Conservation (phyloP, 2,113 vertebrate species). For the Microcebus griseorufus region DNA sequence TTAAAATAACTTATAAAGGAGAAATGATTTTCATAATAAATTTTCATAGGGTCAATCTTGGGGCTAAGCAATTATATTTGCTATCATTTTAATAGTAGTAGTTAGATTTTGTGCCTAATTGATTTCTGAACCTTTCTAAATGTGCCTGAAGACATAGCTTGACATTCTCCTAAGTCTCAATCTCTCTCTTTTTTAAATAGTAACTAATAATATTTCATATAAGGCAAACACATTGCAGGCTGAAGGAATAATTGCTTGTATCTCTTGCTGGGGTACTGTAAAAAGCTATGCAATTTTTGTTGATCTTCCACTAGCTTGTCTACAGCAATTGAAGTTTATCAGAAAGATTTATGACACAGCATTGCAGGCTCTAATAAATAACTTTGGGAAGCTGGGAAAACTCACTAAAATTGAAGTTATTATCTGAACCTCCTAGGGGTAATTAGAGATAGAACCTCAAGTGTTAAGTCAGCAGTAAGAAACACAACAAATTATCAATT, state of each 20-base stretch:
- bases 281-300: background rate
- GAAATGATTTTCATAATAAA: slow-evolving; percentile 40
- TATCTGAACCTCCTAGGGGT: slow-evolving; percentile 28
- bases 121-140: slow-evolving; percentile 44
- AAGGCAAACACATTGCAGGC: background rate
- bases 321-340: slow-evolving; percentile 30
- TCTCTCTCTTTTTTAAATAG: background rate
- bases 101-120: slow-evolving; percentile 46
- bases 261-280: background rate
- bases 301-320: slow-evolving; percentile 29
- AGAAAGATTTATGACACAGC: slow-evolving; percentile 46
- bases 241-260: slow-evolving; percentile 36
- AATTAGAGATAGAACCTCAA: slow-evolving; percentile 53
- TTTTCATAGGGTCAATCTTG: slow-evolving; percentile 27
- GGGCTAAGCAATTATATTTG: slow-evolving; percentile 37
- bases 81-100: slow-evolving; percentile 43
- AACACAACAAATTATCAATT: slow-evolving; percentile 35
- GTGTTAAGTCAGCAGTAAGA: slow-evolving; percentile 50
- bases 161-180: slow-evolving; percentile 16
- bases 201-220: slow-evolving; percentile 40
- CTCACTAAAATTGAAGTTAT: slow-evolving; percentile 50
- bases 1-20: slow-evolving; percentile 45
- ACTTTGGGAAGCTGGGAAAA: slow-evolving; percentile 53
- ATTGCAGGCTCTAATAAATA: slow-evolving; percentile 43
- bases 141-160: slow-evolving; percentile 30